phyloP scores from a whole-genome alignment of 1,140 invertebrate genomes.

The Odontomachus brunneus region DNA sequence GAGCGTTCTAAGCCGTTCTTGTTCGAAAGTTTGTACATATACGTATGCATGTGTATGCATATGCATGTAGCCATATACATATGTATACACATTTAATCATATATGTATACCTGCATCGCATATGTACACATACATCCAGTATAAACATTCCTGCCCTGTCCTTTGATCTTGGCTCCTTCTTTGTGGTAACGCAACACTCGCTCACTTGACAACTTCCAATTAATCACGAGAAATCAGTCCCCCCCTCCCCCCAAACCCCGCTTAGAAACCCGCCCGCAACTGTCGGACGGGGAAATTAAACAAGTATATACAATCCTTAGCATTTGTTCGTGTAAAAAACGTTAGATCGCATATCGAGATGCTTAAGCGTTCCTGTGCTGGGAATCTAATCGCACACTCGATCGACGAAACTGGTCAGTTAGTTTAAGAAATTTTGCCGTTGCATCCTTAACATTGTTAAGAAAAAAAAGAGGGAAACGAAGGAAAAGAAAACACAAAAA shows the following conservation, averaged over 20 bases:
- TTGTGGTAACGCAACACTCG: conserved; percentile 48
- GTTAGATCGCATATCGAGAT: conserved; percentile 51
- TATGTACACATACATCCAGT: conserved; percentile 61
- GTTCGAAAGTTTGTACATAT: neutral
- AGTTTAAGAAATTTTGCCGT: conserved; percentile 22
- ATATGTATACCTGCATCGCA: neutral
- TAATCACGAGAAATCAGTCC: conserved; percentile 9
- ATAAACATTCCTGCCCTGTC: conserved; percentile 41
- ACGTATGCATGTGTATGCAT: too few relatives aligned
- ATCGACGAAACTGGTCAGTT: neutral
- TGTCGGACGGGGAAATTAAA: conserved; percentile 28
- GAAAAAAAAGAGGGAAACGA: conserved; percentile 13
- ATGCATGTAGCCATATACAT: too few relatives aligned
- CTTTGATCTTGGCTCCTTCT: conserved; percentile 71
- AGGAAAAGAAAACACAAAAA: neutral
- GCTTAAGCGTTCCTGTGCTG: conserved; percentile 34
- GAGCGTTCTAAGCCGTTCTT: conserved; percentile 21
- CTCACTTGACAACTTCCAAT: conserved; percentile 14
- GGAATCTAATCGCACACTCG: neutral
- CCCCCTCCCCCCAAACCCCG: too few relatives aligned
- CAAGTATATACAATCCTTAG: conserved; percentile 65
- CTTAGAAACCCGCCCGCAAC: neutral
- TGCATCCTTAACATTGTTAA: conserved; percentile 17
- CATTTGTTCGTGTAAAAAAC: conserved; percentile 68
- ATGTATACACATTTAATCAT: too few relatives aligned